Evolutionary conservation across 1,140 invertebrate species (phyloP), one percentile per base, ranked within the genome.

Genomic region (Mya arenaria): DNA sequence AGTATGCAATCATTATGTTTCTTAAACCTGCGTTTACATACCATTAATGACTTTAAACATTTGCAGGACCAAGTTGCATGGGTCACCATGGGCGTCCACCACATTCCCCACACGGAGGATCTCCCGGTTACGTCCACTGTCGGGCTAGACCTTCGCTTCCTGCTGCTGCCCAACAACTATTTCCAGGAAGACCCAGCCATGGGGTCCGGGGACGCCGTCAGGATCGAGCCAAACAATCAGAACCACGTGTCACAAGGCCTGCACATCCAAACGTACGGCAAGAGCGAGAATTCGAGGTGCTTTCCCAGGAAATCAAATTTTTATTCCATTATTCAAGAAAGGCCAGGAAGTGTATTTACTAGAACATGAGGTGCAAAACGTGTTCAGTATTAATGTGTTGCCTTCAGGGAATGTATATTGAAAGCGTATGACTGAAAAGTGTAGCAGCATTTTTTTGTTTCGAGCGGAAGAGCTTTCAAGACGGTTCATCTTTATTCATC

Each of bases 91-190:
- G 91, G 91, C 13, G 62, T 87, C 10, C 75, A 86, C 52, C 89
- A 90, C 63, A 88, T 92, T 28, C 91, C 91, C 0, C 84, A 86
- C n/a, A 86, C 88, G 8, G 90, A 91, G 56, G 91, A 92, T 62
- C 81, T 91, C 3, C 91, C 91, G 0, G 84, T 87, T 13, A 90
- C 86, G n/a, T 84, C 87, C n/a, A 92, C 90, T 5, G 58, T 85
- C 4, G 86, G 82, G 10, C 86, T 83, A 30, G 84, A 89, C 25
- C 87, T 88, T 19, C 60, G 65, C 4, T 82, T 92, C 65, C 75
- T 86, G 25, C 69, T 92, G 8, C 34, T 79, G 4, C 91, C 91
- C 5, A 88, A 87, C 84, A 92, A 92, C 84, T 91, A 88, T 82
- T 91, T 91, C 52, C 85, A 87, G 28, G 83, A 89, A 48, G 87